These are phyloP conservation scores for Gryllus longicercus DNA, from an alignment of 2,888 invertebrate genomes.

Conservation along the genomic window DNA sequence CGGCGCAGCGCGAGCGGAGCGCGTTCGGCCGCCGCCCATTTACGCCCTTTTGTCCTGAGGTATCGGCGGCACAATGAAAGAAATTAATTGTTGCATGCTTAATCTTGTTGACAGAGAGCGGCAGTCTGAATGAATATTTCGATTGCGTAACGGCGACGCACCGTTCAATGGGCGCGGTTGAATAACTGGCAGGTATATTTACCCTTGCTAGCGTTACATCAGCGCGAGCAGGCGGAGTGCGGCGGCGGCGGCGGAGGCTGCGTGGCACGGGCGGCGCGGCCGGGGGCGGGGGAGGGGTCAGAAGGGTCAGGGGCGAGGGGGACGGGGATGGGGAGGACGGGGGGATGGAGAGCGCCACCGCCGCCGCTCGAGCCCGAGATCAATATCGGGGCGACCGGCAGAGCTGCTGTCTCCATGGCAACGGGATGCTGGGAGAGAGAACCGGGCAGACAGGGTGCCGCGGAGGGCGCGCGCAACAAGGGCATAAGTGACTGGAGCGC, in stretches of 20 bases:
- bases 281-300: background rate
- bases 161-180: background rate
- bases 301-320: background rate
- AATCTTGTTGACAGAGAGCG: background rate
- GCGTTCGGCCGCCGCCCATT: no score
- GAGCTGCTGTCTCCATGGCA: constrained; percentile 46
- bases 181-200: background rate
- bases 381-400: constrained; percentile 44
- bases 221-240: background rate
- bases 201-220: background rate
- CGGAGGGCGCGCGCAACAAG: constrained; percentile 43
- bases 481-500: background rate
- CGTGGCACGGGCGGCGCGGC: background rate
- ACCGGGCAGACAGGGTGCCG: constrained; percentile 60
- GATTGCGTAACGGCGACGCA: background rate
- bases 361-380: constrained; percentile 43
- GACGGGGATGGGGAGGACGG: background rate
- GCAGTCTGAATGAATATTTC: background rate
- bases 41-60: no score
- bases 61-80: no score
- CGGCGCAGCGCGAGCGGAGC: no score
- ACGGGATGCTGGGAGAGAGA: constrained; percentile 46
- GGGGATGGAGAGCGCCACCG: constrained; percentile 24
- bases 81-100: no score
- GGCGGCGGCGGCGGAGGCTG: background rate